Base-by-base conservation (phyloP, 1,140 invertebrate genomes). In the Drosophila malerkotliana region DNA sequence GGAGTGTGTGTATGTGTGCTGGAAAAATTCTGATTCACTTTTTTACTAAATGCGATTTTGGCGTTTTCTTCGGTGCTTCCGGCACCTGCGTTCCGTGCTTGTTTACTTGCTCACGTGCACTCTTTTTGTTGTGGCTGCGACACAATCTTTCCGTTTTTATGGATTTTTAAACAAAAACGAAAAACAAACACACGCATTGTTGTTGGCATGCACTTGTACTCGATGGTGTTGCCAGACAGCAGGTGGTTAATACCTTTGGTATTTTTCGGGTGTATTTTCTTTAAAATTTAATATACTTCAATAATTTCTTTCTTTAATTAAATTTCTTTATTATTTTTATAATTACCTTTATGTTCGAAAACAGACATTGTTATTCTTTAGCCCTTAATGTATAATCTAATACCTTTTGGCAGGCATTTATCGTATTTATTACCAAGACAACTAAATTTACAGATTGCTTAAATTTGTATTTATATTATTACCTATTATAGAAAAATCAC, bases 11-110 rank as follows among this genome's bases (percentile, higher is more conserved):
- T 77, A 58, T 48, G 61, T 66, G 44, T 51, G 64, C 60, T 66
- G 72, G 56, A 62, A 67, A 57, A 78, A 77, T 87, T 85, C 82
- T 87, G 82, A 87, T 78, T 87, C 82, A 82, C 81, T 85, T 87
- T 76, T 57, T 59, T 53, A 4, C 21, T 26, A 51, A 64, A 34
- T 74, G 53, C n/a, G 51, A 30, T 53, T 41, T 37, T 51, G 15
- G 32, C 59, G 48, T 52, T 48, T 34, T 34, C 14, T 68, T 66
- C 34, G 14, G 10, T 15, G 30, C 53, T 37, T 58, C 8, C 15
- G 10, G 44, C 15, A 56, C 3, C 0, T 24, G 26, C 32, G 10
- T 28, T 39, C n/a, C 52, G 15, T 14, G 21, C 4, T 34, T 47
- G 1, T 37, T 34, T 12, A 47, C 44, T 49, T 44, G 1, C 6